These are phyloP conservation scores for Noctua fimbriata DNA, from an alignment of 2,888 invertebrate genomes.

Conservation along the genomic window DNA sequence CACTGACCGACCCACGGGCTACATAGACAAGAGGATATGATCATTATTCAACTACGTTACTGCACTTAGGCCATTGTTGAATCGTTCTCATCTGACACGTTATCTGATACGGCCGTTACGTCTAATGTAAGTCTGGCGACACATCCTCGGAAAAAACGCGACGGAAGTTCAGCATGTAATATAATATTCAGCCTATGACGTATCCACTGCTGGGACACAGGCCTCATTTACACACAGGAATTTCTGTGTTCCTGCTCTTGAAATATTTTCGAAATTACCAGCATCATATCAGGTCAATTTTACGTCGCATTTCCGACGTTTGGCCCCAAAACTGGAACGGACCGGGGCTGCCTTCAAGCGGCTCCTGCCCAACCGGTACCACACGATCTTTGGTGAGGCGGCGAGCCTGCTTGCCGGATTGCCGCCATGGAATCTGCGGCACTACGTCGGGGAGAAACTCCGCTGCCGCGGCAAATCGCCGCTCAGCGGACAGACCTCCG, in stretches of 20 bases:
- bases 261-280: neutral
- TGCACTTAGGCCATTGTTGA: conserved; percentile 75
- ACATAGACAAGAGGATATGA: conserved; percentile 76
- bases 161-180: neutral
- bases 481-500: too few relatives aligned
- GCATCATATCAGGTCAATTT: neutral
- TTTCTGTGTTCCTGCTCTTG: neutral
- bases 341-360: too few relatives aligned
- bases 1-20: conserved; percentile 39
- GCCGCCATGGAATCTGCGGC: too few relatives aligned
- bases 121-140: conserved; percentile 12
- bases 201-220: neutral
- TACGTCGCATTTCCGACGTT: too few relatives aligned
- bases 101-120: conserved; percentile 52
- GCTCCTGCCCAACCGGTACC: too few relatives aligned
- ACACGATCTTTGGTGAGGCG: too few relatives aligned
- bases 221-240: neutral
- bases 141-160: conserved; percentile 6
- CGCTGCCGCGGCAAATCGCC: too few relatives aligned
- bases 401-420: too few relatives aligned
- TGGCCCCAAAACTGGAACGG: too few relatives aligned
- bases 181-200: neutral
- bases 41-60: conserved; percentile 81
- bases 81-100: conserved; percentile 77
- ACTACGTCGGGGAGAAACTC: too few relatives aligned